A percentile compares a stretch with the other conserved stretches of the same genome.
Evolutionary conservation across 2,113 vertebrate genomes (phyloP).

Genomic region (Mastomys natalensis): DNA sequence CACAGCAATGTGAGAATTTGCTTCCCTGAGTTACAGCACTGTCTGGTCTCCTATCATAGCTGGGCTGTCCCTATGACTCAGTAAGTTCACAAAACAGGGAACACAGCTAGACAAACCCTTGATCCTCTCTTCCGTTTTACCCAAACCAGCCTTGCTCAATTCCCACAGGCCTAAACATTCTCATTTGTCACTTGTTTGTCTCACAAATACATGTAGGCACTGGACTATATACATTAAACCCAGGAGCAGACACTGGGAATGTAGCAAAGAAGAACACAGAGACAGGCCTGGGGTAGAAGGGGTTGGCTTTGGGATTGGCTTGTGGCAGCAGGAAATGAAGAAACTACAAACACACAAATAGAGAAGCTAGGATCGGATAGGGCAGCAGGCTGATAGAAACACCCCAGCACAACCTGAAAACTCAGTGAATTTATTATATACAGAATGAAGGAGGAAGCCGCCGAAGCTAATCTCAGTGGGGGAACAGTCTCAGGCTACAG

Average conservation of each 20-base stretch:
- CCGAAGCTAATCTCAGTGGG: neutral
- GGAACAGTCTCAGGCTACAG: neutral
- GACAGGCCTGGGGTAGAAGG: neutral
- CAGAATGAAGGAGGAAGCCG: neutral
- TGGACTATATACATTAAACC: neutral
- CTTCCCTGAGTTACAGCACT: neutral
- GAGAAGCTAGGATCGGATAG: neutral
- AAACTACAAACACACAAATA: neutral
- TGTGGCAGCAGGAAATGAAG: neutral
- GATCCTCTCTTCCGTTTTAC: neutral
- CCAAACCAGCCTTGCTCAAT: neutral
- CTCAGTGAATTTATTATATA: neutral
- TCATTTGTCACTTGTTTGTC: constrained; percentile 23
- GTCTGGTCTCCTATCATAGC: neutral
- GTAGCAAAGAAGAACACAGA: neutral
- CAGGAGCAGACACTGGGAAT: neutral
- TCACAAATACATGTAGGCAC: neutral
- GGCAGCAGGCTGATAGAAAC: neutral
- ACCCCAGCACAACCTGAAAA: neutral
- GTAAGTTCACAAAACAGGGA: neutral
- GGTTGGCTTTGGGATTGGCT: neutral
- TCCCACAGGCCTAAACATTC: neutral
- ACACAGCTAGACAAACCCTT: neutral
- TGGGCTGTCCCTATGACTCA: neutral
- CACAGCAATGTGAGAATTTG: neutral